These are phyloP conservation scores for Halichoerus grypus DNA, from an alignment of 2,113 vertebrate species.

Conservation along the genomic window DNA sequence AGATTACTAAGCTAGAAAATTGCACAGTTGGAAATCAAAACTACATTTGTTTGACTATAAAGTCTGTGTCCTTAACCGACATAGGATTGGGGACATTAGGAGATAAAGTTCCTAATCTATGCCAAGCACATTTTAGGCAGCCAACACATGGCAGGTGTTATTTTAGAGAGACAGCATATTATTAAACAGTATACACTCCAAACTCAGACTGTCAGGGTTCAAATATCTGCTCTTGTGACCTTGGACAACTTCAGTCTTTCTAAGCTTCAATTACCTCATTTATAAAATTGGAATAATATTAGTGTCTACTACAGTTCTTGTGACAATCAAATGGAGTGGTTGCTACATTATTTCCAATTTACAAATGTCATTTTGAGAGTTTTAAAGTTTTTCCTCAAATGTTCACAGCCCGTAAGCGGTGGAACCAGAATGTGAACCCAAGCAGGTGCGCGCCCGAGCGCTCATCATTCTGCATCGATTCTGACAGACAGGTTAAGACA, in stretches of 20 bases:
- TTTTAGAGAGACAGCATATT: not conserved
- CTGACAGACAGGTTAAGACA: not conserved
- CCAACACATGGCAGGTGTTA: not conserved
- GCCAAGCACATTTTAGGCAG: not conserved
- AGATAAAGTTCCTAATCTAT: not conserved
- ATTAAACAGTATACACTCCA: not conserved
- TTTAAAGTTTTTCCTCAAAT: not conserved
- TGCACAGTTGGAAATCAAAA: not conserved
- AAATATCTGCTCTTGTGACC: not conserved
- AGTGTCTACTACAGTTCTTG: not conserved
- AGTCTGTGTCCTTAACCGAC: not conserved
- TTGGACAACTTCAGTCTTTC: not conserved
- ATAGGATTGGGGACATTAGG: not conserved
- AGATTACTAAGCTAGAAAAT: not conserved
- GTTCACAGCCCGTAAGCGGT: not conserved
- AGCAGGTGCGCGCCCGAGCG: not conserved
- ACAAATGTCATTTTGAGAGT: not conserved
- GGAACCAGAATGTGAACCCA: not conserved
- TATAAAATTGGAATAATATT: conserved; percentile 45
- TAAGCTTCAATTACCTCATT: not conserved
- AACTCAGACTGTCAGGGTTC: not conserved
- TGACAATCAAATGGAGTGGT: not conserved
- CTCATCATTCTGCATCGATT: not conserved
- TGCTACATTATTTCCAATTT: not conserved
- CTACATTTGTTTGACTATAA: not conserved